These are phyloP conservation scores for Danio rerio DNA, from an alignment of 2,113 vertebrate genomes.

Conservation along the genomic window DNA sequence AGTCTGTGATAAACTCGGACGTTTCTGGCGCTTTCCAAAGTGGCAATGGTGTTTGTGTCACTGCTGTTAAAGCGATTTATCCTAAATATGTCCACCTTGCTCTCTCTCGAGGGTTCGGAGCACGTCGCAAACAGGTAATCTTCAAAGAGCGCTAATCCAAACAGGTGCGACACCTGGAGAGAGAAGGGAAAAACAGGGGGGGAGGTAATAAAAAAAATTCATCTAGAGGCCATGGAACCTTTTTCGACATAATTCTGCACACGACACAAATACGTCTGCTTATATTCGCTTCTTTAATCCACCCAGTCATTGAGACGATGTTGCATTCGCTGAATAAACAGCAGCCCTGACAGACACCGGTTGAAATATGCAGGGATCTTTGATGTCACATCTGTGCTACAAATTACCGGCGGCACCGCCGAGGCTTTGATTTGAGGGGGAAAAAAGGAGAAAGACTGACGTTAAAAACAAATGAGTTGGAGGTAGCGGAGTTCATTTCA, in stretches of 20 bases:
- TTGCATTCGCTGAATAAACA: constrained; percentile 1
- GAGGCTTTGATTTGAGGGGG: not conserved
- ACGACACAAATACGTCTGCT: constrained; percentile 26
- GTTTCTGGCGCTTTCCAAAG: constrained; percentile 71
- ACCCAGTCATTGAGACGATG: not conserved
- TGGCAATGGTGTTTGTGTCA: constrained; percentile 72
- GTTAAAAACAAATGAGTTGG: constrained; percentile 11
- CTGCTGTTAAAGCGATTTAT: constrained; percentile 84
- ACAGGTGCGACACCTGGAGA: constrained; percentile 80
- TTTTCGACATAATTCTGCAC: constrained; percentile 7
- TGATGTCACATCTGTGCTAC: constrained; percentile 39
- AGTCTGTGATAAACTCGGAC: constrained; percentile 83
- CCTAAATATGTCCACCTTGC: constrained; percentile 72
- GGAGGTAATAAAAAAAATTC: constrained; percentile 28
- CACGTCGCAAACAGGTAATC: constrained; percentile 82
- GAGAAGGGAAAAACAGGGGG: constrained; percentile 17
- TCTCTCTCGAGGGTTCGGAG: constrained; percentile 68
- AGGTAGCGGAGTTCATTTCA: not conserved
- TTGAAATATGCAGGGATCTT: constrained; percentile 33
- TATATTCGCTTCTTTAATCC: constrained; percentile 23
- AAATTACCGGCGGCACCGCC: not conserved
- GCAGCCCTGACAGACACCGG: constrained; percentile 25
- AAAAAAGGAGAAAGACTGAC: too few relatives aligned
- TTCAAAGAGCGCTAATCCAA: constrained; percentile 86
- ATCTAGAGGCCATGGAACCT: constrained; percentile 24